phyloP scores from a whole-genome alignment of 2,113 vertebrate genomes.

The Aplodontia rufa region DNA sequence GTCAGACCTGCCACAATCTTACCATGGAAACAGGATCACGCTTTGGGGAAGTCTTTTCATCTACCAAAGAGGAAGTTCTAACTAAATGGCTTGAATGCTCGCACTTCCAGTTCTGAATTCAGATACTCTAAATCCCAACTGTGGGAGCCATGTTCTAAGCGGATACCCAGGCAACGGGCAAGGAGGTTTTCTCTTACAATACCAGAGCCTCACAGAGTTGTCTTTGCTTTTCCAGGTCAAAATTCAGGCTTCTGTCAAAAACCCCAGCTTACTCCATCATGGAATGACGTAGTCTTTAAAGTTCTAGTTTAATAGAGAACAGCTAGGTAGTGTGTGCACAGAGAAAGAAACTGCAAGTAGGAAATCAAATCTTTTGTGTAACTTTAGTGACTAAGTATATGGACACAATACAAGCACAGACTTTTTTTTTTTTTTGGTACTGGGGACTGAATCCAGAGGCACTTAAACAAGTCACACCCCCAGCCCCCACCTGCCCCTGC shows the following conservation, averaged over 20 bases:
- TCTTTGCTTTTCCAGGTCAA: neutral
- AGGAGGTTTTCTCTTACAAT: neutral
- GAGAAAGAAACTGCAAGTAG: neutral
- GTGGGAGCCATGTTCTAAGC: neutral
- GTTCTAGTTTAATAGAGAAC: slow-evolving; percentile 2
- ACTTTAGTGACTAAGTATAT: neutral
- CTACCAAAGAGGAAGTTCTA: too few relatives aligned
- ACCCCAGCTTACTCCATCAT: neutral
- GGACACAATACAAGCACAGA: neutral
- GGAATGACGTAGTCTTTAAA: neutral
- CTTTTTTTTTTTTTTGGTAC: too few relatives aligned
- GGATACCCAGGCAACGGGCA: neutral
- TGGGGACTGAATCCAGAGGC: too few relatives aligned
- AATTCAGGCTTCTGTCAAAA: neutral
- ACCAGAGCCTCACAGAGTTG: neutral
- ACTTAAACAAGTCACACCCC: too few relatives aligned
- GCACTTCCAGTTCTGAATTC: neutral
- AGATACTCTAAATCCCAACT: neutral
- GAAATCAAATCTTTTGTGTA: neutral
- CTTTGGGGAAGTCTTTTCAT: neutral
- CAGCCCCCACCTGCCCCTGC: too few relatives aligned
- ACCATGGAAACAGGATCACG: neutral
- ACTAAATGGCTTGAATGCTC: neutral
- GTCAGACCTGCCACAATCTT: neutral
- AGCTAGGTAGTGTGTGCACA: neutral